A percentile compares a stretch with the other conserved stretches of the same genome.
Conservation (phyloP, 2,888 invertebrate species). For the Alentia gelatinosa region DNA sequence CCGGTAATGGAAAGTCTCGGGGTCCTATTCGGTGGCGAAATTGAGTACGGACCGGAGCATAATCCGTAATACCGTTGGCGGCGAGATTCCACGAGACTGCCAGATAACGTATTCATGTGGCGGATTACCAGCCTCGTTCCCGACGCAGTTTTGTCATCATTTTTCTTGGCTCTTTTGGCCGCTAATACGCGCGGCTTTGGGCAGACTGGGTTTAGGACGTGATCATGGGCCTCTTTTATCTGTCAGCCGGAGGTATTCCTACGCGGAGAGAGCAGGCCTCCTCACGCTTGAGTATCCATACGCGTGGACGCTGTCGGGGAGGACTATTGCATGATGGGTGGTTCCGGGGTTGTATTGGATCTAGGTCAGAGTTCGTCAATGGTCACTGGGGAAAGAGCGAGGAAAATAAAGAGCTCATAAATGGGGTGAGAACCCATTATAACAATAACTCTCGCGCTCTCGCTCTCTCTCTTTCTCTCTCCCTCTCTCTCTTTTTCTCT, state of each 20-base stretch:
- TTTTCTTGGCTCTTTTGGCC: constrained; percentile 32
- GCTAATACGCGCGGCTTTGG: constrained; percentile 7
- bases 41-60: constrained; percentile 2
- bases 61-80: neutral
- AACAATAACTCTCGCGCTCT: too few species aligned
- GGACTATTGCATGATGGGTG: too few species aligned
- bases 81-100: neutral
- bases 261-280: neutral
- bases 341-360: too few species aligned
- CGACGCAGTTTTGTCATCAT: constrained; percentile 5
- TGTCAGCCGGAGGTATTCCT: neutral
- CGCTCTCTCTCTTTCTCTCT: neutral
- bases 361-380: too few species aligned
- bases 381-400: too few species aligned
- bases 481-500: neutral
- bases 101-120: constrained; percentile 36
- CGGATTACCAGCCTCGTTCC: neutral
- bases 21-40: constrained; percentile 1
- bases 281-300: neutral
- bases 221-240: constrained; percentile 24
- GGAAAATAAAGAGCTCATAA: too few species aligned
- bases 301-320: neutral
- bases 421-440: too few species aligned
- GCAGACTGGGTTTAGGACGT: neutral
- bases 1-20: constrained; percentile 9